Base-by-base conservation (phyloP, 2,888 invertebrate genomes). In the Drosophila imparisetae region DNA sequence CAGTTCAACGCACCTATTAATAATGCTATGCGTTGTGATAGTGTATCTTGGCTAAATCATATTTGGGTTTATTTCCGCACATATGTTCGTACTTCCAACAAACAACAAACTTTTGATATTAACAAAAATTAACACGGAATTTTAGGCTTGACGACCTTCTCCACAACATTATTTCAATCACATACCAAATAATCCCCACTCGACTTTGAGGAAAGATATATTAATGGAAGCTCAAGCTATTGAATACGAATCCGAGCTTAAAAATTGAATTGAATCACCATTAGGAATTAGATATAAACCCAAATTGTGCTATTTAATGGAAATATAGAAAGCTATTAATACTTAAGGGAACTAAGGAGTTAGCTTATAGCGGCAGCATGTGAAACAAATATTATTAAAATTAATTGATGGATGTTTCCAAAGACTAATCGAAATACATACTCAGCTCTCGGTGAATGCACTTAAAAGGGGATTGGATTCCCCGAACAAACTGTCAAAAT, bases 1-100 rank as follows among this genome's bases (percentile, higher is more conserved):
- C 80, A 77, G 85, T 86, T 88, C 88, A 85, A 83, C 73, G 85
- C 72, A 66, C 70, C 42, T 38, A 55, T 53, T 62, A 58, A 66
- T 63, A 70, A 27, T 36, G 55, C 54, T 27, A 40, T 48, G 62
- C 42, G 8, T 55, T 52, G 53, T 67, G 65, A 45, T 75, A 58
- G 42, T 53, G 42, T 36, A 45, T 32, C 24, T 24, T 8, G 34
- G 3, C 27, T 57, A 80, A 69, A 57, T 81, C 59, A 83, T 69
- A 67, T 34, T n/a, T 53, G 45, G 6, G 34, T 30, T 61, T 34
- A 66, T 55, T 86, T 84, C 83, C 83, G 85, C 52, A 55, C 69
- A 66, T 52, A 57, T 68, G 58, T 27, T 38, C 11, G 10, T 11
- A 60, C 58, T 59, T 59, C 62, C 54, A 45, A 24, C 38, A 49